phyloP scores from a whole-genome alignment of 1,140 invertebrate species.

The Hyles euphorbiae region DNA sequence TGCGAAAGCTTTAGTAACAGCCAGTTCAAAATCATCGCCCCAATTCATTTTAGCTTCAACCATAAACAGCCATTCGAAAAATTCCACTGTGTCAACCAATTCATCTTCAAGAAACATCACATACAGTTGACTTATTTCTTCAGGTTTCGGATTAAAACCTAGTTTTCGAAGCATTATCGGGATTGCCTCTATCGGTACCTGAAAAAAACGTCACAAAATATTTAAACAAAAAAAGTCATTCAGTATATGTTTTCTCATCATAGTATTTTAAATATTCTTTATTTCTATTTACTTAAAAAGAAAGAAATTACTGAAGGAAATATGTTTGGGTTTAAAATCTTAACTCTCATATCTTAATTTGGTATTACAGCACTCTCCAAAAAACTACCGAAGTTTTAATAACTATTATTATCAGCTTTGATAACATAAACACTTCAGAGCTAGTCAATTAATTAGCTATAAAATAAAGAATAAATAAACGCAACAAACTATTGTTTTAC shows the following conservation, averaged over 20 bases:
- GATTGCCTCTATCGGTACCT: constrained; percentile 52
- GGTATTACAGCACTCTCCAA: too few relatives aligned
- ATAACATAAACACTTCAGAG: too few relatives aligned
- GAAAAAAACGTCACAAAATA: constrained; percentile 1
- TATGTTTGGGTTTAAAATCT: too few relatives aligned
- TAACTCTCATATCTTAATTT: too few relatives aligned
- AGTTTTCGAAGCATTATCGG: constrained; percentile 58
- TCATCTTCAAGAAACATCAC: constrained; percentile 58
- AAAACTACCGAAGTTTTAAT: too few relatives aligned
- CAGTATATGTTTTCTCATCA: not conserved
- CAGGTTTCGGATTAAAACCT: constrained; percentile 59
- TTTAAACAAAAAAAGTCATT: not conserved
- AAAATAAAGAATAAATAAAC: too few relatives aligned
- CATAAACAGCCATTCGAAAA: constrained; percentile 58
- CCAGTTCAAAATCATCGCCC: constrained; percentile 60
- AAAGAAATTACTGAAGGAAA: too few relatives aligned
- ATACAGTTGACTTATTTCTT: constrained; percentile 50
- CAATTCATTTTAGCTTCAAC: constrained; percentile 62
- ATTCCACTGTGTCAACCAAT: constrained; percentile 57
- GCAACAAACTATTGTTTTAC: too few relatives aligned
- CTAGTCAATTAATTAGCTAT: too few relatives aligned
- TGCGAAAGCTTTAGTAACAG: constrained; percentile 51
- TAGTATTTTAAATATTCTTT: too few relatives aligned
- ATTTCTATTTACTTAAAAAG: too few relatives aligned
- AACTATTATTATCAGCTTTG: too few relatives aligned